Evolutionary conservation across 92 coral and sea anemone species (phyloP).

Genomic region (Zoanthus gigantus): DNA sequence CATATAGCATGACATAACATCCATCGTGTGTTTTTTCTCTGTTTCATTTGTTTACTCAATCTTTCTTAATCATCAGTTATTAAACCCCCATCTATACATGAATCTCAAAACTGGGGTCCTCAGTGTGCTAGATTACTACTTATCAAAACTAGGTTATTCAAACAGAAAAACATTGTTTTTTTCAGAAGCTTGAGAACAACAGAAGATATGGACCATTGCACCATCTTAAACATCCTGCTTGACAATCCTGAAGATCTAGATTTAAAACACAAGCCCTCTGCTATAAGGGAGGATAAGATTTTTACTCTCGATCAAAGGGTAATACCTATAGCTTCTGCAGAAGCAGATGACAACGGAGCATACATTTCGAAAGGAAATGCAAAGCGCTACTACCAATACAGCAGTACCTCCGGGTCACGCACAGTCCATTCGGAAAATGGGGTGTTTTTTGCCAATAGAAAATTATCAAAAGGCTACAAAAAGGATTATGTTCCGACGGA

Average conservation of each 20-base stretch:
- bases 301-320: constrained; percentile 48
- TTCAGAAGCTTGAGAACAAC: constrained; percentile 19
- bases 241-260: constrained; percentile 35
- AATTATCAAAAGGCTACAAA: constrained; percentile 50
- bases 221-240: constrained; percentile 22
- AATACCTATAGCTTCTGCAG: constrained; percentile 43
- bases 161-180: constrained; percentile 9
- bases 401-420: constrained; percentile 33
- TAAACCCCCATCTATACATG: constrained; percentile 13
- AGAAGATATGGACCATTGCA: constrained; percentile 5
- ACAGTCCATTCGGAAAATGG: constrained; percentile 57
- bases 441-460: not conserved
- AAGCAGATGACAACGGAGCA: constrained; percentile 60
- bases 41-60: not conserved
- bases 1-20: constrained; percentile 3
- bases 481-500: constrained; percentile 46
- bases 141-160: constrained; percentile 8
- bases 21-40: constrained; percentile 5
- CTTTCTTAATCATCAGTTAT: constrained; percentile 4
- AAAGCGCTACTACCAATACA: constrained; percentile 1
- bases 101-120: constrained; percentile 10
- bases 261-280: not conserved
- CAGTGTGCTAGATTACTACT: constrained; percentile 15
- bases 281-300: constrained; percentile 30
- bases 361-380: not conserved